phyloP scores from a whole-genome alignment of 2,113 vertebrate species.

The Trinectes maculatus region DNA sequence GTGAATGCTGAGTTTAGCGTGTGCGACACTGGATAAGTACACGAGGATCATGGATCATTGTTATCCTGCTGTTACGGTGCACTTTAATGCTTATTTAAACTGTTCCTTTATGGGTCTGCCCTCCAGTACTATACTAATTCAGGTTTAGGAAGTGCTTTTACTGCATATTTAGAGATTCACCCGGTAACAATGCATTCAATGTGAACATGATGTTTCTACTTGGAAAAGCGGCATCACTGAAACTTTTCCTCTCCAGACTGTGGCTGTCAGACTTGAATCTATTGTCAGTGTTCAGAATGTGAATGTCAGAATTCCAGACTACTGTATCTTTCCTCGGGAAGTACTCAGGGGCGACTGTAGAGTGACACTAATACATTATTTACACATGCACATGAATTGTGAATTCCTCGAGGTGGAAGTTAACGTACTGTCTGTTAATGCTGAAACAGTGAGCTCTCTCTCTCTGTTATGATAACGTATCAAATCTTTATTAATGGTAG shows the following conservation, averaged over 20 bases:
- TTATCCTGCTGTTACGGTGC: slow-evolving; percentile 33
- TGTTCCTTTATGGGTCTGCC: slow-evolving; percentile 3
- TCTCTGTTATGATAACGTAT: slow-evolving; percentile 13
- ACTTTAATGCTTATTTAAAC: slow-evolving; percentile 54
- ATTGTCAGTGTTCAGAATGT: slow-evolving; percentile 23
- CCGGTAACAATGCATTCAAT: background rate
- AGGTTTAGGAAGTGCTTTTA: background rate
- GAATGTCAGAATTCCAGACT: slow-evolving; percentile 35
- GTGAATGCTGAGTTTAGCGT: background rate
- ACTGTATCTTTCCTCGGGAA: slow-evolving; percentile 32
- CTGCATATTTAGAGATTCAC: slow-evolving; percentile 10
- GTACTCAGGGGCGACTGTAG: slow-evolving; percentile 57
- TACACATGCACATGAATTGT: slow-evolving; percentile 35
- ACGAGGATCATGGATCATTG: background rate
- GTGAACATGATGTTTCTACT: slow-evolving; percentile 42
- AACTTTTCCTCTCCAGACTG: slow-evolving; percentile 4
- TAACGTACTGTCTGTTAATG: slow-evolving; percentile 2
- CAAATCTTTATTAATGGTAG: slow-evolving; percentile 12
- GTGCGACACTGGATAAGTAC: background rate
- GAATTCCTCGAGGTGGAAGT: background rate
- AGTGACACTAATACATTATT: slow-evolving; percentile 30
- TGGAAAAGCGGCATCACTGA: slow-evolving; percentile 17
- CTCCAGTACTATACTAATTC: slow-evolving; percentile 44
- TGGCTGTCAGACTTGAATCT: slow-evolving; percentile 10
- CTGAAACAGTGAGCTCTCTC: slow-evolving; percentile 3